Conservation (phyloP, 2,888 invertebrate genomes). For the Xylocampa areola region DNA sequence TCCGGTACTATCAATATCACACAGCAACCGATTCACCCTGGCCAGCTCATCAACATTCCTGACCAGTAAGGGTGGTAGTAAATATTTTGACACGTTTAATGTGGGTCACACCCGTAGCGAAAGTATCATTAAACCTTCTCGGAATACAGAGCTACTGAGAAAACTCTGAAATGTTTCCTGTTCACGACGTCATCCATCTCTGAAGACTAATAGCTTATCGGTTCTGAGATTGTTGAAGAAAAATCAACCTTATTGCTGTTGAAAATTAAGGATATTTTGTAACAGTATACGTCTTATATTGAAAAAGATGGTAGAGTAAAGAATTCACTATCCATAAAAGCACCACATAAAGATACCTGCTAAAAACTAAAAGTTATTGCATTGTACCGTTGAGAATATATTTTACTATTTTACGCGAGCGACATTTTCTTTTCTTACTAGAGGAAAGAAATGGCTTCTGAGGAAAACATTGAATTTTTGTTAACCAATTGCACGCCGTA, state of each 20-base stretch:
- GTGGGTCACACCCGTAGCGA: conserved; percentile 36
- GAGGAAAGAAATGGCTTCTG: too few species aligned
- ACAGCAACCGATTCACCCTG: not conserved
- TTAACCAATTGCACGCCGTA: too few species aligned
- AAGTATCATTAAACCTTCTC: conserved; percentile 43
- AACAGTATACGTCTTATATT: not conserved
- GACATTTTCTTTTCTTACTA: too few species aligned
- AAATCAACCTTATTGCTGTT: conserved; percentile 15
- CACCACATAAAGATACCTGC: not conserved
- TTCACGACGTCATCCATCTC: conserved; percentile 13
- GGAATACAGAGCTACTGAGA: conserved; percentile 21
- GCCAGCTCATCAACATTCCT: conserved; percentile 3
- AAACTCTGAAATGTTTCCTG: conserved; percentile 32
- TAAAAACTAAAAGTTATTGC: too few species aligned
- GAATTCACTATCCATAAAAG: not conserved
- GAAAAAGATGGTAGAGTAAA: conserved; percentile 1
- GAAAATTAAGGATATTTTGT: not conserved
- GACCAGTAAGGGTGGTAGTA: conserved; percentile 3
- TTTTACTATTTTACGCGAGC: too few species aligned
- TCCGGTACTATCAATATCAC: too few species aligned
- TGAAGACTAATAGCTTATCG: conserved; percentile 23
- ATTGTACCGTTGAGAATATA: too few species aligned
- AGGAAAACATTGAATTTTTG: too few species aligned
- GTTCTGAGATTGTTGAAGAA: conserved; percentile 10
- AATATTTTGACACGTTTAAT: conserved; percentile 30